Conservation (phyloP, 2,797 vertebrate species). For the Sebastes hopkinsi region DNA sequence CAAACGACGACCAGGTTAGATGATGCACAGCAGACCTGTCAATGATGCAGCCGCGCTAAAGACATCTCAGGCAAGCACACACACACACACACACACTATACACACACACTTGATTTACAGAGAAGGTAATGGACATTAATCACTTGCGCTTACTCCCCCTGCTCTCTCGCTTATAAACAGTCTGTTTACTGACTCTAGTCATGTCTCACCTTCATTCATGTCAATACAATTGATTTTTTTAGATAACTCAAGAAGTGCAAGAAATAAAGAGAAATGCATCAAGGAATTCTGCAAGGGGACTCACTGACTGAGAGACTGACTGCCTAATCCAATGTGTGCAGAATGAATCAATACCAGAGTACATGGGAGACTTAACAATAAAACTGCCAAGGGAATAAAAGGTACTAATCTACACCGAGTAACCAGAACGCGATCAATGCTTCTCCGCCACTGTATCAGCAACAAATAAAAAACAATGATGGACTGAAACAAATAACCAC, state of each 20-base stretch:
- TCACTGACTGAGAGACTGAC: background rate
- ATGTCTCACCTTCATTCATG: conserved; percentile 32
- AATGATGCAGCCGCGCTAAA: conserved; percentile 22
- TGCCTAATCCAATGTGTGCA: background rate
- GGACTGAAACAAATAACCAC: background rate
- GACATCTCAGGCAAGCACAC: background rate
- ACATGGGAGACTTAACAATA: background rate
- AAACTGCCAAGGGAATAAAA: background rate
- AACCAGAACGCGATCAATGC: background rate
- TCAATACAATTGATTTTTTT: conserved; percentile 52
- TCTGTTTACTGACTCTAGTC: conserved; percentile 28
- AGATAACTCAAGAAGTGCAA: conserved; percentile 11
- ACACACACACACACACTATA: background rate
- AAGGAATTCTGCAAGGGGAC: conserved; percentile 6
- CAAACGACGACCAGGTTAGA: conserved; percentile 16
- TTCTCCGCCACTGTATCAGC: background rate
- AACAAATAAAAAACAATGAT: background rate
- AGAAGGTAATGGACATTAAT: conserved; percentile 31
- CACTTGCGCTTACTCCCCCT: background rate
- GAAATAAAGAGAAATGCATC: conserved; percentile 23
- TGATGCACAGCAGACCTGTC: conserved; percentile 13
- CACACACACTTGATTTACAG: conserved; percentile 22
- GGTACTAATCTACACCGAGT: background rate
- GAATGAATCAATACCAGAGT: background rate
- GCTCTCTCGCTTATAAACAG: conserved; percentile 15